Conservation (phyloP, 2,797 vertebrate species). For the Kryptopterus vitreolus region DNA sequence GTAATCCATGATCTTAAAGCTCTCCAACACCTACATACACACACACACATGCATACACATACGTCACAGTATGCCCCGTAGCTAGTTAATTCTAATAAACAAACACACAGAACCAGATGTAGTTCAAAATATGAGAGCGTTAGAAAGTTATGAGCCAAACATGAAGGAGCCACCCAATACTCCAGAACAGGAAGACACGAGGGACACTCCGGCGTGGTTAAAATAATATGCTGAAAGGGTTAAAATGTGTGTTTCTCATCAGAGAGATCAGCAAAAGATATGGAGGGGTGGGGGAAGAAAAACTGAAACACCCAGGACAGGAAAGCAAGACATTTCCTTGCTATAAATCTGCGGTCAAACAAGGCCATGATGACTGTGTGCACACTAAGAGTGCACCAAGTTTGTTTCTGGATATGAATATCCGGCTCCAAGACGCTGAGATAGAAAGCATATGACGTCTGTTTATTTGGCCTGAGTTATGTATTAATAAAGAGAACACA, state of each 20-base stretch:
- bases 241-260: conserved; percentile 19
- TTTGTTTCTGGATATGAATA: conserved; percentile 25
- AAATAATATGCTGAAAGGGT: conserved; percentile 32
- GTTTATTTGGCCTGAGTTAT: conserved; percentile 14
- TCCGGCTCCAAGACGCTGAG: neutral
- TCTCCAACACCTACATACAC: conserved; percentile 86
- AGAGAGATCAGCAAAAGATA: conserved; percentile 36
- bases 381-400: neutral
- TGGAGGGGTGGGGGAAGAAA: conserved; percentile 15
- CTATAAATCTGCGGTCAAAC: conserved; percentile 18
- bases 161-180: neutral
- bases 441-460: conserved; percentile 19
- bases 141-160: neutral
- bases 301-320: conserved; percentile 27
- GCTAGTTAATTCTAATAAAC: neutral
- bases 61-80: neutral
- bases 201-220: conserved; percentile 13
- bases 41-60: neutral
- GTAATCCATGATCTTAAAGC: conserved; percentile 99
- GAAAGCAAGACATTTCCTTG: conserved; percentile 22
- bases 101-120: conserved; percentile 4
- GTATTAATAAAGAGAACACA: conserved; percentile 17
- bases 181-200: conserved; percentile 15
- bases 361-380: conserved; percentile 5
- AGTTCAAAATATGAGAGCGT: neutral